Conservation (phyloP, 2,797 vertebrate species). For the Crax fasciolata region DNA sequence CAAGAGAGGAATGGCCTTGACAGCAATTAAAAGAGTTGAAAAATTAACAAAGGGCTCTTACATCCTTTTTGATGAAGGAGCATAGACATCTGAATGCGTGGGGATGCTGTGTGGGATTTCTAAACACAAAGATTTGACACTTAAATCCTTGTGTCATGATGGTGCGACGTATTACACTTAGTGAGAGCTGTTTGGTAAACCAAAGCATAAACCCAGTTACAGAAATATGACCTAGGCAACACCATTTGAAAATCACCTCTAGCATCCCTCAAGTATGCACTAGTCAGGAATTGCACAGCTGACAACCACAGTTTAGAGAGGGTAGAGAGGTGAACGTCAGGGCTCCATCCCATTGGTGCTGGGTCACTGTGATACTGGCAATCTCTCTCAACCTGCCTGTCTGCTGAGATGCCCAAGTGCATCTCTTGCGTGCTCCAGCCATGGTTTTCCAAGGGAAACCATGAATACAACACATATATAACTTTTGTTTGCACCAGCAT, state of each 20-base stretch:
- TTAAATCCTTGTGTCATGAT: rapidly evolving
- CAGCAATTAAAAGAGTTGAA: background rate
- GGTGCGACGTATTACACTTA: rapidly evolving
- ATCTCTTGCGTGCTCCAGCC: background rate
- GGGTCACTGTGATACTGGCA: background rate
- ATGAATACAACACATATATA: background rate
- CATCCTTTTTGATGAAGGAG: background rate
- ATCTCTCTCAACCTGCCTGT: background rate
- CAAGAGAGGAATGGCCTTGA: background rate
- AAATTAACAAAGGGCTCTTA: background rate
- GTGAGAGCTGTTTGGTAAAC: background rate
- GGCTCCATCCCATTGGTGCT: background rate
- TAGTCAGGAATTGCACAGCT: conserved; percentile 65
- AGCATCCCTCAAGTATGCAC: conserved; percentile 31
- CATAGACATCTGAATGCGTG: rapidly evolving
- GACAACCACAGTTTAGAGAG: conserved; percentile 29
- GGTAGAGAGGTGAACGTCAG: conserved; percentile 5
- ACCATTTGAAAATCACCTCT: background rate
- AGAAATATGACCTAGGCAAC: conserved; percentile 47
- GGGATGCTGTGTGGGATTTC: background rate
- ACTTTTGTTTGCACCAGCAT: background rate
- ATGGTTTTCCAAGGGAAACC: background rate
- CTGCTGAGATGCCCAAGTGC: rapidly evolving
- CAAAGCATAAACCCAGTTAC: background rate
- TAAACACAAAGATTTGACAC: background rate